Percentiles rank a stretch among this genome's conserved stretches.
These are phyloP conservation scores for Archocentrus centrarchus DNA, from an alignment of 2,113 vertebrate genomes.

Conservation along the genomic window DNA sequence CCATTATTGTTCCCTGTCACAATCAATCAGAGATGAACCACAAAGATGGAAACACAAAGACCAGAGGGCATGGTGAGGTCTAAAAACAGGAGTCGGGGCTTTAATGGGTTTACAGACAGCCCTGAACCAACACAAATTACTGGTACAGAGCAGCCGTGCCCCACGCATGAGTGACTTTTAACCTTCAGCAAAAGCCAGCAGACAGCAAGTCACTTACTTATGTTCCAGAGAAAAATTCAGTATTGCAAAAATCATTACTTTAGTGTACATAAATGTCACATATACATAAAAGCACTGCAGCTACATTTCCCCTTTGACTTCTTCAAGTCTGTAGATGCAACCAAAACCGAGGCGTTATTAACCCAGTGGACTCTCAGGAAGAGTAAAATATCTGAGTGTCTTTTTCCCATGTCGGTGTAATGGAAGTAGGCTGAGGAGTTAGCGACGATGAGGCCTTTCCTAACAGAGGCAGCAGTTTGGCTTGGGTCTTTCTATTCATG, in stretches of 20 bases:
- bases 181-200: conserved; percentile 35
- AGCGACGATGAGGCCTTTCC: conserved; percentile 6
- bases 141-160: conserved; percentile 50
- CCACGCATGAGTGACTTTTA: conserved; percentile 67
- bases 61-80: conserved; percentile 61
- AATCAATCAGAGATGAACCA: conserved; percentile 71
- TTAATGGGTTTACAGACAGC: conserved; percentile 69
- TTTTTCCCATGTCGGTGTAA: conserved; percentile 40
- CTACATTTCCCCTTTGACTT: conserved; percentile 8
- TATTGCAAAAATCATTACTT: neutral
- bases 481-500: conserved; percentile 30
- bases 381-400: conserved; percentile 24
- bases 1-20: conserved; percentile 72
- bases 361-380: conserved; percentile 6
- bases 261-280: neutral
- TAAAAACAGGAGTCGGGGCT: conserved; percentile 49
- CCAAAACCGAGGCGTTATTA: neutral
- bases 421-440: conserved; percentile 32
- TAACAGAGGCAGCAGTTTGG: conserved; percentile 23
- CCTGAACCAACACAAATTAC: conserved; percentile 58
- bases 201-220: conserved; percentile 18
- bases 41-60: conserved; percentile 75
- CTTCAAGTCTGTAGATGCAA: conserved; percentile 18
- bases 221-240: neutral
- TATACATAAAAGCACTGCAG: neutral